Conservation (phyloP, 2,113 vertebrate genomes). For the Pithys albifrons region DNA sequence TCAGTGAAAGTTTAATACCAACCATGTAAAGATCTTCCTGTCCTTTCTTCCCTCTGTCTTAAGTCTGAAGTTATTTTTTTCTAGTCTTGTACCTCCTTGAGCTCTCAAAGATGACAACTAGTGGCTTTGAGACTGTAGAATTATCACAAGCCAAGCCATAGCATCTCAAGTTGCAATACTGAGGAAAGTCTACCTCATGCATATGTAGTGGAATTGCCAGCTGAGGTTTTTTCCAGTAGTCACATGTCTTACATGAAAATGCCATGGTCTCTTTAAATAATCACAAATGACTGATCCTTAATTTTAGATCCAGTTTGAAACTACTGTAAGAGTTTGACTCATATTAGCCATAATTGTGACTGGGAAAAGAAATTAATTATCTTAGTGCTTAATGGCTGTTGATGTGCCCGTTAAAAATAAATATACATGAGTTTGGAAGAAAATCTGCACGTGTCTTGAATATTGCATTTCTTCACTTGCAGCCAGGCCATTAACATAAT, state of each 20-base stretch:
- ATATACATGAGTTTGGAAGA: background rate
- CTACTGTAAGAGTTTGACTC: background rate
- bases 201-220: background rate
- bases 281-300: background rate
- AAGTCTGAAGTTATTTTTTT: background rate
- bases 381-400: background rate
- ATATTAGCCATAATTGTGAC: background rate
- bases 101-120: background rate
- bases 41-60: background rate
- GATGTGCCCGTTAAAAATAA: background rate
- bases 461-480: background rate
- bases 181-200: background rate
- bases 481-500: conserved; percentile 5
- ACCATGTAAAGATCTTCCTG: background rate
- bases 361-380: background rate
- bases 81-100: background rate
- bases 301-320: conserved; percentile 1
- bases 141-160: background rate
- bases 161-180: background rate
- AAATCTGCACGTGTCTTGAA: background rate
- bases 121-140: background rate
- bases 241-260: background rate
- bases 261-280: background rate
- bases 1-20: background rate
- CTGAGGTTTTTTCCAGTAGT: background rate